phyloP scores from a whole-genome alignment of 2,888 invertebrate genomes.

The Nineta flava region DNA sequence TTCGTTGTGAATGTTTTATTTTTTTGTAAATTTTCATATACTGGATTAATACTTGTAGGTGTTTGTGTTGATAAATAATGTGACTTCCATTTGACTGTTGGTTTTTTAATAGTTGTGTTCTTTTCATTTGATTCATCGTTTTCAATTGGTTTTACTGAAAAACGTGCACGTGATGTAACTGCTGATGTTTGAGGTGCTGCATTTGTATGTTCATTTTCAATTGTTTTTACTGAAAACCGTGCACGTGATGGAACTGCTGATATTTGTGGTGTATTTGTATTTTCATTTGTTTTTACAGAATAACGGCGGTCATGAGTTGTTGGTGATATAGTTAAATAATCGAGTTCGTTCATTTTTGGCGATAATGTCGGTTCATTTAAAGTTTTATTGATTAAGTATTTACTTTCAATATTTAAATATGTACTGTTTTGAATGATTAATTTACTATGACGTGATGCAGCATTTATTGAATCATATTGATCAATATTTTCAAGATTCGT shows the following conservation, averaged over 20 bases:
- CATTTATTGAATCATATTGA: conserved; percentile 16
- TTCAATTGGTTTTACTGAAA: conserved; percentile 17
- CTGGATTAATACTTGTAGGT: conserved; percentile 34
- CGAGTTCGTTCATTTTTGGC: conserved; percentile 27
- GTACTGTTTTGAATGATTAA: conserved; percentile 28
- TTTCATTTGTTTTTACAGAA: conserved; percentile 16
- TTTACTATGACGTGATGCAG: conserved; percentile 20
- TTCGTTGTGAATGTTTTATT: conserved; percentile 17
- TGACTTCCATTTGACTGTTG: conserved; percentile 1
- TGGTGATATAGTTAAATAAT: conserved; percentile 17
- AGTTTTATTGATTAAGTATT: conserved; percentile 38
- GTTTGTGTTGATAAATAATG: conserved; percentile 27
- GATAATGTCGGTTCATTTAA: conserved; percentile 30
- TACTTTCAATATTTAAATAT: conserved; percentile 31
- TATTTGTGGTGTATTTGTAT: conserved; percentile 14
- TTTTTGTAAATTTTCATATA: conserved; percentile 29
- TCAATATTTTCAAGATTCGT: not conserved
- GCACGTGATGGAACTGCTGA: conserved; percentile 13
- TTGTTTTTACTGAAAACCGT: conserved; percentile 18
- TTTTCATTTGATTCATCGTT: not conserved
- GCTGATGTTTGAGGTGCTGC: conserved; percentile 13
- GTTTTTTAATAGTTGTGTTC: not conserved
- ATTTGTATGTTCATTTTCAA: conserved; percentile 9
- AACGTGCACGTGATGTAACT: conserved; percentile 13
- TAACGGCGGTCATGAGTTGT: too few species aligned